Conservation (phyloP, 2,888 invertebrate species). For the Nysson spinosus region DNA sequence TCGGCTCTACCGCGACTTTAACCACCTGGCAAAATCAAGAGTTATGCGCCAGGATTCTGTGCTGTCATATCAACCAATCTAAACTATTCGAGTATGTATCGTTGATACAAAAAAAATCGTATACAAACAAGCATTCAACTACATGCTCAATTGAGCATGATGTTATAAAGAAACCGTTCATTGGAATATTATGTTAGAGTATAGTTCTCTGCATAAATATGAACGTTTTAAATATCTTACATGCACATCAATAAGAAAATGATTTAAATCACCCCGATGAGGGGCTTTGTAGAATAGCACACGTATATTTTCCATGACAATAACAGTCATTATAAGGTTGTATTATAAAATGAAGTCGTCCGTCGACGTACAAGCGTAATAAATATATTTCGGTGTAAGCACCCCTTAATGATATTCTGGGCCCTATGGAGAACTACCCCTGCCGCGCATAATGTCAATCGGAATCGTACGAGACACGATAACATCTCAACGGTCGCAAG, state of each 20-base stretch:
- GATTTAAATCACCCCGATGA: no score
- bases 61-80: not conserved
- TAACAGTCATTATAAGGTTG: constrained; percentile 36
- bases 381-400: constrained; percentile 52
- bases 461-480: constrained; percentile 55
- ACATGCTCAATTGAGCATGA: constrained; percentile 23
- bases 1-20: constrained; percentile 39
- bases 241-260: no score
- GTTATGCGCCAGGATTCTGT: not conserved
- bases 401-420: constrained; percentile 43
- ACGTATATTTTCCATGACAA: no score
- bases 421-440: constrained; percentile 35
- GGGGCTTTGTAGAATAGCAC: no score
- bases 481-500: constrained; percentile 56
- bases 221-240: no score
- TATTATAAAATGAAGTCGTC: constrained; percentile 35
- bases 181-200: not conserved
- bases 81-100: not conserved
- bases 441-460: constrained; percentile 48
- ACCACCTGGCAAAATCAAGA: constrained; percentile 52
- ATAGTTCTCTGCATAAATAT: no score
- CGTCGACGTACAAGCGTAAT: constrained; percentile 42
- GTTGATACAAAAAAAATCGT: constrained; percentile 6
- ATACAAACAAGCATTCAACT: constrained; percentile 43
- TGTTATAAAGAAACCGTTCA: no score